Conservation (phyloP, 2,797 vertebrate species). For the Oreochromis mossambicus region DNA sequence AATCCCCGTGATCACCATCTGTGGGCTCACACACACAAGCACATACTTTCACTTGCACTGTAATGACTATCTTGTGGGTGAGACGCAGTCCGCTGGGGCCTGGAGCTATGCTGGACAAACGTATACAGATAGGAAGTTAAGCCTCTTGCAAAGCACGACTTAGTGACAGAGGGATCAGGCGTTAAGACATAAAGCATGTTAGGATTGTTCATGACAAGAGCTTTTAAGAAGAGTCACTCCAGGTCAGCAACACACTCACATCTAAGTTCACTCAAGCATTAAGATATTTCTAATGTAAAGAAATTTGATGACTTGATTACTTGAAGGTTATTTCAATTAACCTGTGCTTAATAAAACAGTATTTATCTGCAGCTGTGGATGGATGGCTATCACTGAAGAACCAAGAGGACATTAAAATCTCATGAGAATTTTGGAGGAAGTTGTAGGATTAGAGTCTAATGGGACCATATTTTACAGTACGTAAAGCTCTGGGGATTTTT, state of each 20-base stretch:
- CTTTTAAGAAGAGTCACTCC: conserved; percentile 18
- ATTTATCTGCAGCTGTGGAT: not conserved
- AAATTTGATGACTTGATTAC: not conserved
- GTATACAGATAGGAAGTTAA: conserved; percentile 43
- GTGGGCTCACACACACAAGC: not conserved
- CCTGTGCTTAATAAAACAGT: not conserved
- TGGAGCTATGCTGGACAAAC: conserved; percentile 1
- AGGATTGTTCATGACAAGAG: conserved; percentile 24
- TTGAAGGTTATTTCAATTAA: not conserved
- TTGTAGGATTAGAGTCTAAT: not conserved
- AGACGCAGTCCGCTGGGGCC: not conserved
- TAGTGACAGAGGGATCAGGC: conserved; percentile 41
- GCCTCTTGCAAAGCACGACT: conserved; percentile 36
- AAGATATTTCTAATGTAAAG: not conserved
- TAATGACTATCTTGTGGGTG: not conserved
- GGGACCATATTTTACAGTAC: not conserved
- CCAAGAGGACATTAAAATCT: not conserved
- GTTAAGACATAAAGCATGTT: conserved; percentile 38
- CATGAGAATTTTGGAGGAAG: not conserved
- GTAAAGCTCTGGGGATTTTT: not conserved
- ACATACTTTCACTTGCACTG: not conserved
- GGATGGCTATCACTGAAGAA: not conserved
- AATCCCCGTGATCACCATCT: not conserved
- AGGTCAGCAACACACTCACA: conserved; percentile 10
- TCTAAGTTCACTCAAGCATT: not conserved